Base-by-base conservation (phyloP, 1,140 invertebrate genomes). In the Aphis craccivora region DNA sequence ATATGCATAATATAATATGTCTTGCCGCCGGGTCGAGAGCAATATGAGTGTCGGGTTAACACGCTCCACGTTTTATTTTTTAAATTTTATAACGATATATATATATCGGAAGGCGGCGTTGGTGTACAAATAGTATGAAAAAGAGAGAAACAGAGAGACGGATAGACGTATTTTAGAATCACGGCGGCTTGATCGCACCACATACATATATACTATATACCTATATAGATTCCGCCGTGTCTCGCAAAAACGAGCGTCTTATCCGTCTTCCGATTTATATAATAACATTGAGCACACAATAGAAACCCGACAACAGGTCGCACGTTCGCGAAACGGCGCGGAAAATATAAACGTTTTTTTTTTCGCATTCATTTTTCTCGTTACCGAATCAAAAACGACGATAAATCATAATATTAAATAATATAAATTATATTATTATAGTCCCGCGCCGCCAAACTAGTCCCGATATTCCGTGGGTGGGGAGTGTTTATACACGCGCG, bases 361-460 rank as follows among this genome's bases (percentile, higher is more conserved):
- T 60, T 60, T 18, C 4, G 2, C 60, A 18, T 76, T 76, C n/a
- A 18, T 18, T 76, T 76, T 76, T 76, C 60, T 76, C 60, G 60
- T 76, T 76, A n/a, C 30, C 60, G n/a, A 76, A 76, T 76, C n/a
- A 76, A 76, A 76, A 76, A 18, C 60, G 60, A 14, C 60, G 60
- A 76, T 76, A 76, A 76, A 76, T 76, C 60, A 76, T n/a, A 18
- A n/a, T n/a, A 76, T n/a, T 76, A 76, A 76, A 76, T n/a, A 35
- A 76, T 76, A 76, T 14, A n/a, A 18, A n/a, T 11, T 30, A 76
- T 76, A n/a, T 11, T 14, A n/a, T 11, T 14, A n/a, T 14, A 76
- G 30, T 60, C 9, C 55, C 30, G 55, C 55, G 11, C 55, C 55
- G 55, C 55, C 55, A 30, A 60, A 60, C 55, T 60, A 60, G 60